phyloP scores from a whole-genome alignment of 2,888 invertebrate species.

The Carcina quercana region DNA sequence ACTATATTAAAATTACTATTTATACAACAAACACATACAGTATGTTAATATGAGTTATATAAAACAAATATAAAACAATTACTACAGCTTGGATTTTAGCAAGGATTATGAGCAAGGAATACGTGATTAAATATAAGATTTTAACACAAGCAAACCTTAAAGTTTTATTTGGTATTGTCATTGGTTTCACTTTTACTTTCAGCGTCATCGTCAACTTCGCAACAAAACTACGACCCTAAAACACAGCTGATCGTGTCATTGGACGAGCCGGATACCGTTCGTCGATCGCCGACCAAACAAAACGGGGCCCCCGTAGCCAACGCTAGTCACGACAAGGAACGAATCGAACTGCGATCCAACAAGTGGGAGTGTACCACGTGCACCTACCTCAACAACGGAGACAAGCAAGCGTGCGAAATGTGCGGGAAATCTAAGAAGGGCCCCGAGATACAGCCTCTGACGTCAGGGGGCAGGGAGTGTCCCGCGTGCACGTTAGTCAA shows the following conservation, averaged over 20 bases:
- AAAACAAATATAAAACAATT: too few species aligned
- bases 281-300: conserved; percentile 33
- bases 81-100: too few species aligned
- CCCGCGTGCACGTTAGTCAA: conserved; percentile 85
- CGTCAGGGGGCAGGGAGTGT: conserved; percentile 84
- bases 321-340: conserved; percentile 19
- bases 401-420: conserved; percentile 80
- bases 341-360: conserved; percentile 21
- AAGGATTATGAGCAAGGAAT: too few species aligned
- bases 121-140: too few species aligned
- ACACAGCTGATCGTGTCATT: conserved; percentile 59
- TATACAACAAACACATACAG: too few species aligned
- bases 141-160: too few species aligned
- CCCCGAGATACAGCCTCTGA: conserved; percentile 77
- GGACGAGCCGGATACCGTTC: conserved; percentile 48
- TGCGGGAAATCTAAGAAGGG: conserved; percentile 79
- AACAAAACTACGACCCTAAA: conserved; percentile 49
- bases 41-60: too few species aligned
- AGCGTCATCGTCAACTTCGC: conserved; percentile 29
- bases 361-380: conserved; percentile 83
- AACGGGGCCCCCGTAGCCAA: conserved; percentile 34
- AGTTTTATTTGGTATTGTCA: too few species aligned
- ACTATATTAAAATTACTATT: too few species aligned
- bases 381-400: conserved; percentile 77
- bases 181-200: conserved; percentile 10